Evolutionary conservation across 2,113 vertebrate genomes (phyloP).

Genomic region (Donacobius atricapilla): DNA sequence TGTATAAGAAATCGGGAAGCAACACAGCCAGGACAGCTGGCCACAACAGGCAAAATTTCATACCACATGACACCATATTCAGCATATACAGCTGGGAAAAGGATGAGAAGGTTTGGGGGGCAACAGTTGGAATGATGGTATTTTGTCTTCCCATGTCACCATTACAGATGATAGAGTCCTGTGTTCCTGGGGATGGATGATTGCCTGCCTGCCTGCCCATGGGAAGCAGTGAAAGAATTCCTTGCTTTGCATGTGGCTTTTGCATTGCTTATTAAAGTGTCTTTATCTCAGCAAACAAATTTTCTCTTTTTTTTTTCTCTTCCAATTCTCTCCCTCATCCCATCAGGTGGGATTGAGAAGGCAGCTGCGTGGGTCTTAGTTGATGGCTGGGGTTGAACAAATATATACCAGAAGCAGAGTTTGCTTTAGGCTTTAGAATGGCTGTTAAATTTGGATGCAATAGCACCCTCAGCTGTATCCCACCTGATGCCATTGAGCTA

Average conservation of each 20-base stretch:
- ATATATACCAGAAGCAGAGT: not conserved
- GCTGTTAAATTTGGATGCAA: not conserved
- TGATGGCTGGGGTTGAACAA: not conserved
- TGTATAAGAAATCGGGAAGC: not conserved
- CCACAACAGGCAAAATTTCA: not conserved
- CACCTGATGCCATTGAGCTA: not conserved
- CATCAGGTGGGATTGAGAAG: not conserved
- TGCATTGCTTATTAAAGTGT: not conserved
- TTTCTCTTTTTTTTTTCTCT: not conserved
- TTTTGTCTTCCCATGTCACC: not conserved
- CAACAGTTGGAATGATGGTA: not conserved
- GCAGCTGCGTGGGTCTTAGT: not conserved
- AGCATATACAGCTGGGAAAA: not conserved
- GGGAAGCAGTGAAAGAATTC: not conserved
- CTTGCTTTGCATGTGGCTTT: not conserved
- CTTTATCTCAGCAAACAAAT: not conserved
- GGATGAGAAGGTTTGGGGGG: not conserved
- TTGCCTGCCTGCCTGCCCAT: not conserved
- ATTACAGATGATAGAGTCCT: not conserved
- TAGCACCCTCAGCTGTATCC: not conserved
- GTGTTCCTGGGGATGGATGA: not conserved
- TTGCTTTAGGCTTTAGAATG: not conserved
- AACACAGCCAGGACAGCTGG: not conserved
- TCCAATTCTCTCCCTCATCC: not conserved
- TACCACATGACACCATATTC: not conserved